These are phyloP conservation scores for Drosophila pallidifrons DNA, from an alignment of 1,140 invertebrate genomes.

Conservation along the genomic window DNA sequence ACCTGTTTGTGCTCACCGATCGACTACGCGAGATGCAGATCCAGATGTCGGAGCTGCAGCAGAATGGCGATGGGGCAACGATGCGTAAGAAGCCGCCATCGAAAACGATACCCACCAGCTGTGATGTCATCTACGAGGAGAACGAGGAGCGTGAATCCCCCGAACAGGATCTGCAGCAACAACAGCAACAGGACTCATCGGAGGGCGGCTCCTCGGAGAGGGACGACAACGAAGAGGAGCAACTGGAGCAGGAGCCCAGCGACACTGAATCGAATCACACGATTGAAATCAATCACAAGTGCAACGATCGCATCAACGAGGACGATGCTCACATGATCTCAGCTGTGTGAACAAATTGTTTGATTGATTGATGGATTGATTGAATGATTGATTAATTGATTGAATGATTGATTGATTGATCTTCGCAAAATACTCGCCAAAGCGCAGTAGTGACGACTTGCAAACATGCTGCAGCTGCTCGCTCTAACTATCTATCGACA, in stretches of 20 bases:
- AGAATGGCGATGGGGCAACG: slow-evolving; percentile 47
- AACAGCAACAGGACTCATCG: slow-evolving; percentile 31
- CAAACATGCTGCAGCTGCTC: slow-evolving; percentile 2
- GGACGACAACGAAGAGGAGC: slow-evolving; percentile 41
- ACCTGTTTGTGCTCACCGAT: slow-evolving; percentile 86
- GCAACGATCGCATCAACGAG: slow-evolving; percentile 62
- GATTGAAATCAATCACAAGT: slow-evolving; percentile 66
- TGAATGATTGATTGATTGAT: background rate
- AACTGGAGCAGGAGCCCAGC: slow-evolving; percentile 66
- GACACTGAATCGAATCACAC: slow-evolving; percentile 73
- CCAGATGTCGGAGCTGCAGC: slow-evolving; percentile 71
- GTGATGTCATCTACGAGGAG: slow-evolving; percentile 84
- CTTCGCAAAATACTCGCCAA: slow-evolving; percentile 26
- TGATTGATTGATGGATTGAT: background rate
- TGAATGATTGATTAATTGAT: background rate
- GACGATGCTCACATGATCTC: slow-evolving; percentile 79
- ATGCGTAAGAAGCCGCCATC: slow-evolving; percentile 77
- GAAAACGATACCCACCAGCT: slow-evolving; percentile 80
- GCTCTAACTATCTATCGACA: background rate
- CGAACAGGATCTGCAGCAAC: slow-evolving; percentile 50
- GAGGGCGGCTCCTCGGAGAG: slow-evolving; percentile 28
- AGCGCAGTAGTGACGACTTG: background rate
- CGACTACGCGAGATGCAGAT: slow-evolving; percentile 82
- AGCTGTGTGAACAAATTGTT: slow-evolving; percentile 55
- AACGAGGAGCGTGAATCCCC: slow-evolving; percentile 80